Percentiles rank a stretch among this genome's conserved stretches.
phyloP scores from a whole-genome alignment of 2,888 invertebrate genomes.

The Pandemis cinnamomeana region DNA sequence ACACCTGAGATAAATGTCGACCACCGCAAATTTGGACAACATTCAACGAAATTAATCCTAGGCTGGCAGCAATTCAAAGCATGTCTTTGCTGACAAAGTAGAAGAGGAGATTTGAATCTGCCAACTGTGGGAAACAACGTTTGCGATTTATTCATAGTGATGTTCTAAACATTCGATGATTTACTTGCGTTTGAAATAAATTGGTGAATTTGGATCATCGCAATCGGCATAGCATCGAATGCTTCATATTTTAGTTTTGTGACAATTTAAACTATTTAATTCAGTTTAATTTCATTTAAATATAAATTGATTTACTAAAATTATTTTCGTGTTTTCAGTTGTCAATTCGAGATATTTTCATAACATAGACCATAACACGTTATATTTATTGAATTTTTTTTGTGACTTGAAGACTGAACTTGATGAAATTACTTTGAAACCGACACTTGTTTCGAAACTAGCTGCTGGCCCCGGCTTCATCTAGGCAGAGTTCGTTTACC shows the following conservation, averaged over 20 bases:
- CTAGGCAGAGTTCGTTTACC: too few relatives aligned
- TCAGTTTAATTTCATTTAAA: constrained; percentile 80
- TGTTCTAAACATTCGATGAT: constrained; percentile 68
- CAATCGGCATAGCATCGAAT: constrained; percentile 68
- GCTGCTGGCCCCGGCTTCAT: too few relatives aligned
- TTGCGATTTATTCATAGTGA: constrained; percentile 68
- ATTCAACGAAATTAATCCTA: constrained; percentile 79
- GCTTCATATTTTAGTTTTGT: constrained; percentile 75
- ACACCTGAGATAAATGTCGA: constrained; percentile 73
- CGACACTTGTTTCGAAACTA: too few relatives aligned
- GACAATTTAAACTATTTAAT: constrained; percentile 64
- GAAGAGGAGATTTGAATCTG: constrained; percentile 71
- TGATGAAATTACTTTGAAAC: too few relatives aligned
- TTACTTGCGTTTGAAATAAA: constrained; percentile 67
- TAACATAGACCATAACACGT: too few relatives aligned
- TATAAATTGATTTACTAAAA: constrained; percentile 73
- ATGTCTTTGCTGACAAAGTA: constrained; percentile 68
- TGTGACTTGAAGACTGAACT: too few relatives aligned
- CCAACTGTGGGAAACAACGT: constrained; percentile 74
- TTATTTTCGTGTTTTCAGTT: constrained; percentile 47
- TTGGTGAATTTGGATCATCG: constrained; percentile 61
- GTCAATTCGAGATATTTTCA: too few relatives aligned
- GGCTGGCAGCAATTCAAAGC: constrained; percentile 70
- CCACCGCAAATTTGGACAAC: constrained; percentile 77
- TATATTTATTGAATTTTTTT: too few relatives aligned